phyloP scores from a whole-genome alignment of 2,113 vertebrate genomes.

The Phrynosoma platyrhinos region DNA sequence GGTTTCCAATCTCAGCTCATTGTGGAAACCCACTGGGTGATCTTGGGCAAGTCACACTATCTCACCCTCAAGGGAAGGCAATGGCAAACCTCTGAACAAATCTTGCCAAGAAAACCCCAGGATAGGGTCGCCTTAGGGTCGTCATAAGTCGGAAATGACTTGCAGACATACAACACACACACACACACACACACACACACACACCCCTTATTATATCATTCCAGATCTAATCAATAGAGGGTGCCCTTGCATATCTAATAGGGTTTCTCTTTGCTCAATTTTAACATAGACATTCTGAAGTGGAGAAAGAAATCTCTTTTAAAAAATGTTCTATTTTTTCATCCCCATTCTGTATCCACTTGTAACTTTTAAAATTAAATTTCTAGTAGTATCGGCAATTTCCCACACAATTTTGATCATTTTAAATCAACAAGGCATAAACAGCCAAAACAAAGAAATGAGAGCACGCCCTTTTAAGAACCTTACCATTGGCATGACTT shows the following conservation, averaged over 20 bases:
- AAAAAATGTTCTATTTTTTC: not conserved
- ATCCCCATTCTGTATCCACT: not conserved
- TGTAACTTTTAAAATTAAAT: not conserved
- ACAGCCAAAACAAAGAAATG: not conserved
- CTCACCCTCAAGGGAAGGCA: no score
- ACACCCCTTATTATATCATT: not conserved
- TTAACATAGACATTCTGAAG: not conserved
- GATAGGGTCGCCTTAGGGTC: no score
- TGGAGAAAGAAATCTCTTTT: not conserved
- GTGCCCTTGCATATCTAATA: slow-evolving; percentile 24
- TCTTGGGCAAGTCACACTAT: no score
- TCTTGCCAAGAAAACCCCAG: no score
- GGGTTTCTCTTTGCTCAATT: rapidly evolving
- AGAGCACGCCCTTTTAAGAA: not conserved
- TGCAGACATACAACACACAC: no score
- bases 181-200: no score
- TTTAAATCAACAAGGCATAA: not conserved
- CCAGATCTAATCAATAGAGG: slow-evolving; percentile 53
- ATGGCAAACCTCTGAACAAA: no score
- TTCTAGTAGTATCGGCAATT: not conserved
- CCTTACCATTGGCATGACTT: not conserved
- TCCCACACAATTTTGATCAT: not conserved
- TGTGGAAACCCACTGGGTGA: no score
- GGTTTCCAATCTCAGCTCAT: no score
- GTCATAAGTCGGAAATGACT: no score